A percentile compares a stretch with the other conserved stretches of the same genome.
phyloP scores from a whole-genome alignment of 1,140 invertebrate genomes.

The Megathymus violae region DNA sequence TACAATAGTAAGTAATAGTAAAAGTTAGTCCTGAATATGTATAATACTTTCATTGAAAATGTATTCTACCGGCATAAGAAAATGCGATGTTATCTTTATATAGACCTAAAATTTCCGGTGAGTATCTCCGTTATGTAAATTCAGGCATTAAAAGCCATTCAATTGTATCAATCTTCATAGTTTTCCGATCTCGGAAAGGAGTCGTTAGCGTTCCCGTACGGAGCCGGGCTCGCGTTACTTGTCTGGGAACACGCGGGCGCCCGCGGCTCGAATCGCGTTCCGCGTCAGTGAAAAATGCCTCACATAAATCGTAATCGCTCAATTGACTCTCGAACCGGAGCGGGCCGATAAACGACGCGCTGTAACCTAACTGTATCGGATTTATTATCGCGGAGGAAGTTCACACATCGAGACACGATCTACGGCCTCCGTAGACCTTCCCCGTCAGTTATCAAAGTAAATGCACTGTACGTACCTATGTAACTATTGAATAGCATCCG shows the following conservation, averaged over 20 bases:
- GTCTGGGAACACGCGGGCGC: constrained; percentile 19
- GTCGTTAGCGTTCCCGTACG: too few species aligned
- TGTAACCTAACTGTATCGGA: constrained; percentile 19
- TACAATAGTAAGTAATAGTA: too few species aligned
- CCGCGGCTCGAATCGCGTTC: constrained; percentile 3
- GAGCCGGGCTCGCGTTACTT: constrained; percentile 1
- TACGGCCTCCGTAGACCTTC: too few species aligned
- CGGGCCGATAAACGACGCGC: constrained; percentile 11
- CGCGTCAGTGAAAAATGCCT: constrained; percentile 18
- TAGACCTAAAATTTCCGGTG: too few species aligned
- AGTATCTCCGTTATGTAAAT: not conserved
- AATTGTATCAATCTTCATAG: not conserved
- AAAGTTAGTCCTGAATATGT: too few species aligned
- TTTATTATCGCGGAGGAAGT: not conserved
- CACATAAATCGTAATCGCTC: constrained; percentile 29
- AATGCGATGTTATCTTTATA: too few species aligned
- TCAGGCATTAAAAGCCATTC: too few species aligned
- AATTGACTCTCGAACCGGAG: constrained; percentile 19
- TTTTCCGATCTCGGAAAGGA: not conserved
- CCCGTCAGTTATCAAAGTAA: too few species aligned
- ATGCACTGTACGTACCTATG: too few species aligned
- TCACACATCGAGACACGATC: not conserved
- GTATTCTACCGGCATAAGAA: too few species aligned
- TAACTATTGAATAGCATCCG: too few species aligned
- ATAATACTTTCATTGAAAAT: too few species aligned